phyloP scores from a whole-genome alignment of 1,140 invertebrate species.

The Conus betulinus region DNA sequence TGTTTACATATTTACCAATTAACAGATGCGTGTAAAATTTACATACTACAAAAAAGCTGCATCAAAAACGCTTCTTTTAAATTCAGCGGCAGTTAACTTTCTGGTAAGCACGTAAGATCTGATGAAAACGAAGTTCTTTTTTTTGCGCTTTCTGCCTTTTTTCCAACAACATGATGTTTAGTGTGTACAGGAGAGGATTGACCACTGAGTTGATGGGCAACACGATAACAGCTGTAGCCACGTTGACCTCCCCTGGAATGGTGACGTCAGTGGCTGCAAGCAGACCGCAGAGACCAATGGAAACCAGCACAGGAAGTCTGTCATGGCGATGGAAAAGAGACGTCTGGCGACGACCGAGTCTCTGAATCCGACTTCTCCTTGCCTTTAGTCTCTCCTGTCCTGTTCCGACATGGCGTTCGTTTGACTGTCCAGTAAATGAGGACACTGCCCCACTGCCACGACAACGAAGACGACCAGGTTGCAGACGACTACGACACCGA shows the following conservation, averaged over 20 bases:
- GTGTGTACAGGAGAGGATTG: constrained; percentile 3
- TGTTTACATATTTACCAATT: too few relatives aligned
- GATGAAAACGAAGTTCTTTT: neutral
- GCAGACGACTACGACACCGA: constrained; percentile 46
- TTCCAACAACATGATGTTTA: neutral
- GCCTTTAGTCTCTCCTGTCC: neutral
- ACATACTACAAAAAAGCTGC: too few relatives aligned
- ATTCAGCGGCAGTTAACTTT: neutral
- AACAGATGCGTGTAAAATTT: too few relatives aligned
- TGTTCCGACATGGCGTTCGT: constrained; percentile 7
- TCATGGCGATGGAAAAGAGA: neutral
- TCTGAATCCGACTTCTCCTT: neutral
- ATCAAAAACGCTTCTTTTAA: too few relatives aligned
- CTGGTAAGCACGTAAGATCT: neutral
- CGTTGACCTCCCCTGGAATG: constrained; percentile 15
- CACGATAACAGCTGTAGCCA: neutral
- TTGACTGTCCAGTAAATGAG: constrained; percentile 46
- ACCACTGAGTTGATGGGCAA: neutral
- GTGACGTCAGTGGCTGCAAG: neutral
- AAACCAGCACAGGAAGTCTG: constrained; percentile 18
- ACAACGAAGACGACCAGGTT: constrained; percentile 32
- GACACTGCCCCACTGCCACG: constrained; percentile 44
- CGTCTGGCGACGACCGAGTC: neutral
- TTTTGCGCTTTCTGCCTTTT: neutral
- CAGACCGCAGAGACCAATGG: neutral